Conservation (phyloP, 2,888 invertebrate genomes). For the Geotrupes spiniger region DNA sequence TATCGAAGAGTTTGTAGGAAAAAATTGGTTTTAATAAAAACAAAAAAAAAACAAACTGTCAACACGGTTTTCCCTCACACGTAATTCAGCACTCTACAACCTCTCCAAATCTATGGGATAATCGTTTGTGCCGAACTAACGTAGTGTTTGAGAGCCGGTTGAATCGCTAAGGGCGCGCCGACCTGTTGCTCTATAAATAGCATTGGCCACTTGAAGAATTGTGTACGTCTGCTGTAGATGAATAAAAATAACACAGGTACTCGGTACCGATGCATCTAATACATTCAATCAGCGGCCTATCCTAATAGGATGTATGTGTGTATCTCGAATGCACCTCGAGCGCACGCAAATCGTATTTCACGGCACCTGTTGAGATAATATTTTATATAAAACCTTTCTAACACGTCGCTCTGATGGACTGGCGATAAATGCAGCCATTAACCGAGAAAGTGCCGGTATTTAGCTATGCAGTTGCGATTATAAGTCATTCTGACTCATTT, state of each 20-base stretch:
- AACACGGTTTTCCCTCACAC: too few species aligned
- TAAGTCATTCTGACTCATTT: too few species aligned
- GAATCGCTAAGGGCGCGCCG: slow-evolving; percentile 14
- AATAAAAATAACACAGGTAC: slow-evolving; percentile 1
- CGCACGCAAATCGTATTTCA: neutral
- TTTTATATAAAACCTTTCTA: neutral
- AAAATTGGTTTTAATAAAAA: too few species aligned
- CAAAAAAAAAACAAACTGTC: too few species aligned
- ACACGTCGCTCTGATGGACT: neutral
- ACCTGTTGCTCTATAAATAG: slow-evolving; percentile 22
- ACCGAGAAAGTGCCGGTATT: neutral
- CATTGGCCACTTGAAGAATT: slow-evolving; percentile 1
- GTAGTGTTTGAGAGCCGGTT: too few species aligned
- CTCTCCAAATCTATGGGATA: too few species aligned
- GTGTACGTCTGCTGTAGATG: slow-evolving; percentile 3
- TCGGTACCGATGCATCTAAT: slow-evolving; percentile 1
- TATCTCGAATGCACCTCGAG: neutral
- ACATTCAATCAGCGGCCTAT: slow-evolving; percentile 1
- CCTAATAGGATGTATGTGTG: neutral
- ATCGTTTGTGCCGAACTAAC: too few species aligned
- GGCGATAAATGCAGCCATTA: neutral
- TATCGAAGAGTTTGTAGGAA: too few species aligned
- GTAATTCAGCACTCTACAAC: too few species aligned
- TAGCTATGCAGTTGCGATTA: too few species aligned
- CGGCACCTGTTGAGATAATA: slow-evolving; percentile 1